phyloP scores from a whole-genome alignment of 2,888 invertebrate genomes.

The Dinocampus coccinellae region DNA sequence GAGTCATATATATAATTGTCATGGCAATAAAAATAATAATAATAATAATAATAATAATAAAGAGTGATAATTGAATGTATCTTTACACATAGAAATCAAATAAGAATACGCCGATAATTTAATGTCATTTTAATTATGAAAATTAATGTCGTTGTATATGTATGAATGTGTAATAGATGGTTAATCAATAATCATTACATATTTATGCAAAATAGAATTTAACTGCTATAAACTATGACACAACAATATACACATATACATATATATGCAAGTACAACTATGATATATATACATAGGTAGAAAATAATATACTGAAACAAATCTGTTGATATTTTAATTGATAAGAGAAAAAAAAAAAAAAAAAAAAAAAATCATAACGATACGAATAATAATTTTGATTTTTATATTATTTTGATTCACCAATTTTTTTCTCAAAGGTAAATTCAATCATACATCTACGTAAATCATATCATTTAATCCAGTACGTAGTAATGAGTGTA shows the following conservation, averaged over 20 bases:
- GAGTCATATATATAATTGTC: background rate
- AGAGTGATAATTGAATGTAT: background rate
- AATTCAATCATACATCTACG: conserved; percentile 6
- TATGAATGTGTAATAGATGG: background rate
- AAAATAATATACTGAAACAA: background rate
- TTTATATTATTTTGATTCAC: background rate
- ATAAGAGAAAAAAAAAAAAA: background rate
- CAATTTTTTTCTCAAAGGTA: background rate
- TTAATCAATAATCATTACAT: background rate
- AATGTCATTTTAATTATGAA: background rate
- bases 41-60: background rate
- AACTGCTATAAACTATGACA: background rate
- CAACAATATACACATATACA: background rate
- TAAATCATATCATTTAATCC: conserved; percentile 16
- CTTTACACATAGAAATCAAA: background rate
- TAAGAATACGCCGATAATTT: background rate
- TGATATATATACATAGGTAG: background rate
- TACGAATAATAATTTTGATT: no score
- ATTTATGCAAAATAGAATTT: background rate
- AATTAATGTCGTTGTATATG: background rate
- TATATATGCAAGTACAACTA: no score
- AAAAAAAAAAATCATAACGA: no score
- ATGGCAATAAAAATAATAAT: background rate
- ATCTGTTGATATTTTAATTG: background rate
- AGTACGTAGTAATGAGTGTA: background rate